A percentile compares a stretch with the other conserved stretches of the same genome.
phyloP scores from a whole-genome alignment of 2,888 invertebrate genomes.

The Melangyna quadrimaculata region DNA sequence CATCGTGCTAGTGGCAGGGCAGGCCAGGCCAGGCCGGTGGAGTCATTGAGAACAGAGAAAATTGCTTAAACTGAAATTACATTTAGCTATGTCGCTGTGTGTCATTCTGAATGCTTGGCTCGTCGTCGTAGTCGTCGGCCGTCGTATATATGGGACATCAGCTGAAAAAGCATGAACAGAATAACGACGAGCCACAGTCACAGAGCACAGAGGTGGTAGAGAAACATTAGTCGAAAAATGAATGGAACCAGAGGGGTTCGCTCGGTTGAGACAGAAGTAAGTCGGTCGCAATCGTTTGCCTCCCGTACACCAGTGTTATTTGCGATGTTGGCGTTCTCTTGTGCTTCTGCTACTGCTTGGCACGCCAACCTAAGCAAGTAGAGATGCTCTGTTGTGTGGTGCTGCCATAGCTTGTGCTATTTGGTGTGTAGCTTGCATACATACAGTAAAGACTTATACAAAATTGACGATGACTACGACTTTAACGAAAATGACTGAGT shows the following conservation, averaged over 20 bases:
- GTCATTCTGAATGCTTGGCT: conserved; percentile 34
- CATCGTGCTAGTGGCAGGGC: conserved; percentile 45
- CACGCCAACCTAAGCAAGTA: background rate
- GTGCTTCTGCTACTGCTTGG: conserved; percentile 66
- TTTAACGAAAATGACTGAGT: conserved; percentile 64
- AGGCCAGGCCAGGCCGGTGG: conserved; percentile 28
- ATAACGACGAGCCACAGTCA: conserved; percentile 21
- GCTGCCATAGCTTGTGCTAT: conserved; percentile 36
- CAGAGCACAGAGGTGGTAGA: conserved; percentile 20
- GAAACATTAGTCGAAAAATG: conserved; percentile 28
- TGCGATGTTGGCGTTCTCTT: conserved; percentile 78
- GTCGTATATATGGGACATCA: conserved; percentile 66
- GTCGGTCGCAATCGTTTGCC: conserved; percentile 78
- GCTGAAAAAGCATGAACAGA: conserved; percentile 66
- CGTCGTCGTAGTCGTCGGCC: conserved; percentile 9
- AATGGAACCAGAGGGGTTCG: conserved; percentile 29
- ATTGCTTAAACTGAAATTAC: conserved; percentile 71
- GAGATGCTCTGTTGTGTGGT: background rate
- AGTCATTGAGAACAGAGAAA: conserved; percentile 69
- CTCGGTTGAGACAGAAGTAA: conserved; percentile 49
- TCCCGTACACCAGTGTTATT: conserved; percentile 77
- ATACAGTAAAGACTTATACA: conserved; percentile 54
- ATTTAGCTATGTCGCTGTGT: conserved; percentile 48
- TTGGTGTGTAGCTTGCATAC: conserved; percentile 34
- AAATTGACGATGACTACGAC: conserved; percentile 63